Conservation (phyloP, 2,797 vertebrate genomes). For the Lepidocolaptes lacrymiger region DNA sequence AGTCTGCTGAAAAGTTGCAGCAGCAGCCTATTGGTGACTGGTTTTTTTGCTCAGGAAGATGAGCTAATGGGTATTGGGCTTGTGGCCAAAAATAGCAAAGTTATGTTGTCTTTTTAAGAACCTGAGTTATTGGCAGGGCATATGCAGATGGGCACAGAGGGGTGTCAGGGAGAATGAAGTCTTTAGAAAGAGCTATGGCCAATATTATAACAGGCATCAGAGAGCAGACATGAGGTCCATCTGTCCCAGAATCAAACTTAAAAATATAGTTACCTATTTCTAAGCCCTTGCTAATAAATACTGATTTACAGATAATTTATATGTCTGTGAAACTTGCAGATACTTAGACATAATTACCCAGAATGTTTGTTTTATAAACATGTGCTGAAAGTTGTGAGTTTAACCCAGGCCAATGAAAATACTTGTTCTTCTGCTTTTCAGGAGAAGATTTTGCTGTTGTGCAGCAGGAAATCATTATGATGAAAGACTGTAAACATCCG, state of each 20-base stretch:
- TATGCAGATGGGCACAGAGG: background rate
- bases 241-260: background rate
- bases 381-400: background rate
- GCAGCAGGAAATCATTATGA: conserved; percentile 99
- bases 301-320: background rate
- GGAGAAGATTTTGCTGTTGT: conserved; percentile 99
- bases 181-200: background rate
- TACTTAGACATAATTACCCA: background rate
- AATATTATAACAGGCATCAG: background rate
- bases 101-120: background rate
- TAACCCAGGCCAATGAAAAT: conserved; percentile 29
- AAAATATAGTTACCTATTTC: background rate
- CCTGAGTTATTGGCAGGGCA: background rate
- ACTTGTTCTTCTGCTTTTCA: conserved; percentile 73
- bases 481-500: conserved; percentile 99
- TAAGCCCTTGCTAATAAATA: background rate
- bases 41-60: background rate
- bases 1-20: background rate
- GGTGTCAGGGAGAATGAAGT: background rate
- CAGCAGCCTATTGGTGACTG: background rate
- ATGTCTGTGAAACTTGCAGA: background rate
- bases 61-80: background rate
- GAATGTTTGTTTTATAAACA: background rate
- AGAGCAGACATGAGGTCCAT: background rate
- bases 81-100: background rate